Evolutionary conservation across 2,888 invertebrate species (phyloP), one percentile per base, ranked within the genome.

Genomic region (Autographa pulchrina): DNA sequence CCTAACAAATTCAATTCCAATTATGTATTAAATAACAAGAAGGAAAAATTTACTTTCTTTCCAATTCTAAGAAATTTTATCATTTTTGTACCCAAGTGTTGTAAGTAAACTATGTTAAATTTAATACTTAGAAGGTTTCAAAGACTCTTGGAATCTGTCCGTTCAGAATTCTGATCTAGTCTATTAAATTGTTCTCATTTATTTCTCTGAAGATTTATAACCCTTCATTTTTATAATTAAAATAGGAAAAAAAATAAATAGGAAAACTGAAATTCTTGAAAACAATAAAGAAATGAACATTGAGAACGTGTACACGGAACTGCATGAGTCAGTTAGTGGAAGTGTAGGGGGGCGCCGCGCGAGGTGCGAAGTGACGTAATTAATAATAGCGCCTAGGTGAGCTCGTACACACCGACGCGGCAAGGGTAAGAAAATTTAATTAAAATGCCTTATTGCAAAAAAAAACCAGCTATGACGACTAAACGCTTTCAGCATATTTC

Each of bases 361-460:
- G 63, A 69, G 70, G 76, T 83, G 77, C 62, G 72, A 76, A 72
- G 63, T 70, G 66, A 63, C 68, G 68, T 80, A 80, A 82, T 82
- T 82, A 78, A 78, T 80, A 75, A 76, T 41, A 78, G 74, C 75
- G 66, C 59, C 72, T 72, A 80, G 78, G 74, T 79, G 68, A 77
- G 67, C 68, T 70, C 62, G 67, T 70, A 65, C 60, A 82, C 75
- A 73, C 61, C 58, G 67, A 56, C 54, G 60, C 72, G 48, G 48
- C 48, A 48, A 20, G 11, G 54, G 54, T 70, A 74, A 80, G 73
- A 66, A 82, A 84, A 80, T 78, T 82, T 78, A 82, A 82, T 83
- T 80, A 84, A 82, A 84, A 80, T 66, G 62, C 76, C 48, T 65
- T 73, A 75, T 71, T 77, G 75, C 77, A 78, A 84, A 84, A 35